Conservation (phyloP, 2,113 vertebrate species). For the Dasyornis broadbenti region DNA sequence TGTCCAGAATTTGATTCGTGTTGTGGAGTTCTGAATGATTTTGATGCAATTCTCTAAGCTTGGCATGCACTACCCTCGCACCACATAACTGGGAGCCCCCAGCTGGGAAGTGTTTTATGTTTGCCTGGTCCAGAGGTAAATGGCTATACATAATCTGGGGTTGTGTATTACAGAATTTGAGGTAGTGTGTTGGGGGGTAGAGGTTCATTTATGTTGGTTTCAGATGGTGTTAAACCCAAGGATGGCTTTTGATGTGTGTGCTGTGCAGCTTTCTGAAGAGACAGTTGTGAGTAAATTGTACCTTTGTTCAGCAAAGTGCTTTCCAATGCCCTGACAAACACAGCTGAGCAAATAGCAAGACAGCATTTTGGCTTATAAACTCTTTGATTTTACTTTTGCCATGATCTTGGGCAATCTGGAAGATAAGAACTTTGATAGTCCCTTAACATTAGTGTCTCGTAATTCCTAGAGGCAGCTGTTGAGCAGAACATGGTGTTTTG, state of each 20-base stretch:
- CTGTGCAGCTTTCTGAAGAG: background rate
- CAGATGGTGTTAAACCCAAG: background rate
- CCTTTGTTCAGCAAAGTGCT: background rate
- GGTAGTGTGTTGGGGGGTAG: background rate
- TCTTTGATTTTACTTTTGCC: background rate
- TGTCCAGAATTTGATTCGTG: background rate
- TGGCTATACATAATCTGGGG: background rate
- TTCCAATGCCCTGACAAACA: fast-evolving
- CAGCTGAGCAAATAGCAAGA: background rate
- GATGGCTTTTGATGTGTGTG: background rate
- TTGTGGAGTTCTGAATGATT: background rate
- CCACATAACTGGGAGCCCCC: fast-evolving
- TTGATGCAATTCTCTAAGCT: background rate
- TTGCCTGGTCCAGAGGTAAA: background rate
- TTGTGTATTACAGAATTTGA: background rate
- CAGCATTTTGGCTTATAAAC: background rate
- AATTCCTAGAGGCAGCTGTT: background rate
- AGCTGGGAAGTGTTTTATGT: background rate
- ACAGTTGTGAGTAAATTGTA: background rate
- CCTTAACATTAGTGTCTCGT: background rate
- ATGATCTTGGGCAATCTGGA: background rate
- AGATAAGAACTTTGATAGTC: background rate
- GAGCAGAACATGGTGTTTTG: background rate
- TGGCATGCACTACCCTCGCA: fast-evolving
- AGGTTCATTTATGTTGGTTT: background rate